Conservation (phyloP, 1,140 invertebrate genomes). For the Helicoverpa armigera region DNA sequence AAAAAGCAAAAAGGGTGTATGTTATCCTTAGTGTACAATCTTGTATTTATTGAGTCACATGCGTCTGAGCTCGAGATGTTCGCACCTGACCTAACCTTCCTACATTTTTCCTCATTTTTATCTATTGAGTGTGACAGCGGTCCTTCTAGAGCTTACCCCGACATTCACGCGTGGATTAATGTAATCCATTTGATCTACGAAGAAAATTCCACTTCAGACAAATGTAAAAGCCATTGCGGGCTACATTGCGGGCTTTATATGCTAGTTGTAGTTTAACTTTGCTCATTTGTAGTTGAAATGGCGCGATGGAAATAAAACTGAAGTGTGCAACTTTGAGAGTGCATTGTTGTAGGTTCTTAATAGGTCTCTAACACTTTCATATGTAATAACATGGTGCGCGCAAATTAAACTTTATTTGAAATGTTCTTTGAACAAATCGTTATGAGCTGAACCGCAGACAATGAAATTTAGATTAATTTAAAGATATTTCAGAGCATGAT, state of each 20-base stretch:
- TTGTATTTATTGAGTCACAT: slow-evolving; percentile 30
- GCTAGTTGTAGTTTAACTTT: background rate
- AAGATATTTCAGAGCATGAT: too few relatives aligned
- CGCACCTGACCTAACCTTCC: slow-evolving; percentile 14
- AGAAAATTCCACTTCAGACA: slow-evolving; percentile 25
- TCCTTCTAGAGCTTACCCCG: slow-evolving; percentile 3
- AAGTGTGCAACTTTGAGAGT: background rate
- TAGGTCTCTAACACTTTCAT: too few relatives aligned
- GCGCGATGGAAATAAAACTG: slow-evolving; percentile 16
- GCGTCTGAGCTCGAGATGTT: background rate
- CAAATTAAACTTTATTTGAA: too few relatives aligned
- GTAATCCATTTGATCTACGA: slow-evolving; percentile 32
- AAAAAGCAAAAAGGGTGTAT: background rate
- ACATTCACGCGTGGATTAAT: slow-evolving; percentile 33
- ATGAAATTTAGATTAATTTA: too few relatives aligned
- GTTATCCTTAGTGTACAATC: background rate
- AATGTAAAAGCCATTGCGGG: background rate
- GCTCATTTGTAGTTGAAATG: background rate
- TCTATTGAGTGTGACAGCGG: slow-evolving; percentile 42
- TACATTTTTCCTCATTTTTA: slow-evolving; percentile 43
- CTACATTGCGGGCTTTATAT: slow-evolving; percentile 23
- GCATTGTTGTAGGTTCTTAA: background rate
- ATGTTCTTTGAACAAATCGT: too few relatives aligned
- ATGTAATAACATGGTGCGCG: too few relatives aligned
- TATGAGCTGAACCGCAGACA: too few relatives aligned